Base-by-base conservation (phyloP, 2,888 invertebrate species). In the Cryptus viduatorius region DNA sequence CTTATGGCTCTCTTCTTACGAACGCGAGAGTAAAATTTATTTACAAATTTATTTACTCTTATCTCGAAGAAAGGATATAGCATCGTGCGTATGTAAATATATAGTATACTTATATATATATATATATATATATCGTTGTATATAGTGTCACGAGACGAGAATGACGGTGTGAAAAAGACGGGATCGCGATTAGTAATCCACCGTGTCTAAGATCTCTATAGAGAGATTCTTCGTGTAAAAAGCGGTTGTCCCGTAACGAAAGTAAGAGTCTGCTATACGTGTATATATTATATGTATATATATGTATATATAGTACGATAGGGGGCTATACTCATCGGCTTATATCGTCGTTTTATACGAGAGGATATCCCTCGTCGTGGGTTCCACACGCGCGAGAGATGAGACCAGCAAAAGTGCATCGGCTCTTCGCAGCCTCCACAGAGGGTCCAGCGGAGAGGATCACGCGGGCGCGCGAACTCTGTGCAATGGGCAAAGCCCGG, bases 191-290 rank as follows among this genome's bases (percentile, higher is more conserved):
- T 82, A 82, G 79, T 65, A 76, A 82, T 82, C 78, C 59, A 65
- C 65, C 75, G 71, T 72, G 82, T 71, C 79, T 61, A 76, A 78
- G 82, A 84, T 79, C 82, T 76, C 75, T 72, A 71, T 69, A 79
- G 16, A 69, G 56, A 79, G 75, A 84, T 73, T 37, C 61, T 53
- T 31, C 7, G 31, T 50, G 79, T 50, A 84, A 79, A 82, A 82
- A 84, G 82, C 29, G 24, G 72, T 77, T 61, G 77, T 75, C 42
- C 81, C 78, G 78, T 81, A 79, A 79, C 75, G 81, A 84, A 81
- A 81, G 84, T 81, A 81, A 84, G 53, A 84, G 81, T 77, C 31
- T 50, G 12, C 19, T 37, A 69, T 4, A 53, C 53, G 50, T 69
- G 37, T 48, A 53, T 69, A 50, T 31, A n/a, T 10, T 4, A 16